Conservation (phyloP, 2,797 vertebrate species). For the Semaprochilodus insignis region DNA sequence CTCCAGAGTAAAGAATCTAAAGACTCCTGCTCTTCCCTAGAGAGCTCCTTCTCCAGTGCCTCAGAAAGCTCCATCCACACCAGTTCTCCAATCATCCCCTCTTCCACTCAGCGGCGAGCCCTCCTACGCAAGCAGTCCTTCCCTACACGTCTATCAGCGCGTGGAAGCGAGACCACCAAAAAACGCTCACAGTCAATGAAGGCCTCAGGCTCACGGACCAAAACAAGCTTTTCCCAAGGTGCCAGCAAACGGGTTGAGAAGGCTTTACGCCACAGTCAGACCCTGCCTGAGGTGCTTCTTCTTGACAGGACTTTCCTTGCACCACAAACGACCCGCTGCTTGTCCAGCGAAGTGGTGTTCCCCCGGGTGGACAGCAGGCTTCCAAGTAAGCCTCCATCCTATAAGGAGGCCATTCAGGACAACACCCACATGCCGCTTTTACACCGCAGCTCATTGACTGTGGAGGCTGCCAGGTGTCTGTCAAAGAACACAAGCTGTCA, state of each 20-base stretch:
- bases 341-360: conserved; percentile 79
- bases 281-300: conserved; percentile 57
- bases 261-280: conserved; percentile 48
- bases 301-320: neutral
- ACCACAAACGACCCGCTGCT: conserved; percentile 52
- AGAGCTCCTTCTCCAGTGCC: conserved; percentile 68
- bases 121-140: conserved; percentile 61
- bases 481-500: conserved; percentile 41
- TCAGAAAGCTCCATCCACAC: conserved; percentile 77
- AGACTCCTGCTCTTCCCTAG: conserved; percentile 74
- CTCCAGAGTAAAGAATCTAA: conserved; percentile 16
- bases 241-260: conserved; percentile 62
- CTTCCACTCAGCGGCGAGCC: conserved; percentile 68
- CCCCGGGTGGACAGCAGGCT: conserved; percentile 73
- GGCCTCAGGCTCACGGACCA: conserved; percentile 64
- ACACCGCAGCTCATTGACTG: conserved; percentile 62
- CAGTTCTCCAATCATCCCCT: conserved; percentile 72
- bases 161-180: conserved; percentile 69
- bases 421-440: conserved; percentile 44
- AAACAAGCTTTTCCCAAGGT: conserved; percentile 62
- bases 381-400: conserved; percentile 80
- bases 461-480: conserved; percentile 72
- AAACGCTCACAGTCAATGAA: conserved; percentile 82
- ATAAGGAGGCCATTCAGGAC: conserved; percentile 77
- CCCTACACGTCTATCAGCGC: conserved; percentile 69